phyloP scores from a whole-genome alignment of 30 jellyfish, hydroid and myxozoan species.

The Pelagia noctiluca region DNA sequence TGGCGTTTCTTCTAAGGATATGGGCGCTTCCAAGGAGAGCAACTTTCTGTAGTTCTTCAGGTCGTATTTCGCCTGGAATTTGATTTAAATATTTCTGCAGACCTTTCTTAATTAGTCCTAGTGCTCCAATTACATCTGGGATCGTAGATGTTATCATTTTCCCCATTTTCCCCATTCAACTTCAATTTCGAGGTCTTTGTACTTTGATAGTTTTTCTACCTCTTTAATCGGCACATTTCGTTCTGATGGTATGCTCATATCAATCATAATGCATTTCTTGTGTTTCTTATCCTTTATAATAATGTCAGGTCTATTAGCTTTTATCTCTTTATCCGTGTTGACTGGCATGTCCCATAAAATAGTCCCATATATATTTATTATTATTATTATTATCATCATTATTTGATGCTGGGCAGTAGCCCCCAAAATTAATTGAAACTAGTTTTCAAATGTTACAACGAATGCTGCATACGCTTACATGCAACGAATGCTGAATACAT shows the following conservation, averaged over 20 bases:
- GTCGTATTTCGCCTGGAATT: neutral
- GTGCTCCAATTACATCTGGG: neutral
- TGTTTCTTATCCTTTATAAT: constrained; percentile 9
- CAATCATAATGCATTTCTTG: neutral
- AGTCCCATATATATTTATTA: too few relatives aligned
- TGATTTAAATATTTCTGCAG: neutral
- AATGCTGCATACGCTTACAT: too few relatives aligned
- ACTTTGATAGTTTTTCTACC: neutral
- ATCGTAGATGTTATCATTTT: neutral
- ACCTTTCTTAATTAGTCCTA: constrained; percentile 1
- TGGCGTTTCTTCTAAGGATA: too few relatives aligned
- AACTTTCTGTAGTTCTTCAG: too few relatives aligned
- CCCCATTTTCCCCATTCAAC: neutral
- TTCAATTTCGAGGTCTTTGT: constrained; percentile 24
- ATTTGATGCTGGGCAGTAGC: too few relatives aligned
- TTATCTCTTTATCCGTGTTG: constrained; percentile 21
- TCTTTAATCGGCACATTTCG: neutral
- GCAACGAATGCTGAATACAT: too few relatives aligned
- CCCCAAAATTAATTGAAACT: too few relatives aligned
- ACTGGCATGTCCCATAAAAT: constrained; percentile 28
- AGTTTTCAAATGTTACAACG: too few relatives aligned
- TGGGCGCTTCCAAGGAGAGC: too few relatives aligned
- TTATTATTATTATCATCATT: too few relatives aligned
- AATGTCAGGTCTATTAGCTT: constrained; percentile 35
- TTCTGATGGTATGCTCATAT: constrained; percentile 7